These are phyloP conservation scores for Helicolenus hilgendorfi DNA, from an alignment of 2,797 vertebrate species.

Conservation along the genomic window DNA sequence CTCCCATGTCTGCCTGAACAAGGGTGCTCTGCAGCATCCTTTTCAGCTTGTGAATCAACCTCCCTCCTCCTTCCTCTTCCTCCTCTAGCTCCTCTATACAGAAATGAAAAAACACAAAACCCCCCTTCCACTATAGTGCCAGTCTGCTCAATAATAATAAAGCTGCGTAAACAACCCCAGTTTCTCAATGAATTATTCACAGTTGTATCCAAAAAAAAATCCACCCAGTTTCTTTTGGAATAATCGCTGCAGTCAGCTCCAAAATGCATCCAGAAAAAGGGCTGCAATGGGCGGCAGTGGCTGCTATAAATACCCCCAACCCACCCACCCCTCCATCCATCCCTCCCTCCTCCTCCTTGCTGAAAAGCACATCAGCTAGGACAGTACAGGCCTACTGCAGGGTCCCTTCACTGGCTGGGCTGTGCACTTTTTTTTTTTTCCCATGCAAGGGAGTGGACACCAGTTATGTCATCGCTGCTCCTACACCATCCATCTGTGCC, in stretches of 20 bases:
- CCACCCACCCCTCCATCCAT: conserved; percentile 15
- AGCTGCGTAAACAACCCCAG: conserved; percentile 40
- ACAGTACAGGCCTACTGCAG: conserved; percentile 78
- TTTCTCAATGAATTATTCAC: conserved; percentile 77
- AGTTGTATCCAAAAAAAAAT: conserved; percentile 48
- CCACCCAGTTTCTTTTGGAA: conserved; percentile 55
- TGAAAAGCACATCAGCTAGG: conserved; percentile 81
- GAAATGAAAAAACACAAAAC: background rate
- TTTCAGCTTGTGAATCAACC: conserved; percentile 76
- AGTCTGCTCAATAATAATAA: conserved; percentile 56
- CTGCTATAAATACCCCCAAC: conserved; percentile 86
- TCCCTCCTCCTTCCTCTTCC: conserved; percentile 16
- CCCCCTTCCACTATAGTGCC: conserved; percentile 7
- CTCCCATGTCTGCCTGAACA: conserved; percentile 42
- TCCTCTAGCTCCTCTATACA: conserved; percentile 2
- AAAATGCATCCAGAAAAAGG: conserved; percentile 66
- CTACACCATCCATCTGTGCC: conserved; percentile 42
- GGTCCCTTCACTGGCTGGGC: conserved; percentile 69
- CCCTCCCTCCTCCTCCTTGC: conserved; percentile 45
- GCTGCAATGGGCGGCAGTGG: conserved; percentile 72
- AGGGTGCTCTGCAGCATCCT: conserved; percentile 77
- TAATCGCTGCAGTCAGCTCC: conserved; percentile 80
- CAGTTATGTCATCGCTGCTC: conserved; percentile 86
- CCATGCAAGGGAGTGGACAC: conserved; percentile 76
- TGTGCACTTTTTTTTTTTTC: conserved; percentile 54